Evolutionary conservation across 2,113 vertebrate species (phyloP).

Genomic region (Heptranchias perlo): DNA sequence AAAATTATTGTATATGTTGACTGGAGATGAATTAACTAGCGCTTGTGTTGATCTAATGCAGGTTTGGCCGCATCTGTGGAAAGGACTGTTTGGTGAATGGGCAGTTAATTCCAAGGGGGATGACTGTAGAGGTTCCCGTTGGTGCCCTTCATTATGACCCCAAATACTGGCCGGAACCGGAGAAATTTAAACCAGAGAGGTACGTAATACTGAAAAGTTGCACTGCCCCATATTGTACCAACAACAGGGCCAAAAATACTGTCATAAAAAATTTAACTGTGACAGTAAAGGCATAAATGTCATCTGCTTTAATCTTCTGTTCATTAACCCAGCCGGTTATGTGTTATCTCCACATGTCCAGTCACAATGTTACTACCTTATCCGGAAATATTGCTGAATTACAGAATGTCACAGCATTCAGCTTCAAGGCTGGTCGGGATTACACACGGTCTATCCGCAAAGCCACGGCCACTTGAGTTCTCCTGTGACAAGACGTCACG

Average conservation of each 20-base stretch:
- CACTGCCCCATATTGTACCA: background rate
- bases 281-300: background rate
- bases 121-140: slow-evolving; percentile 69
- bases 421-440: background rate
- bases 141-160: slow-evolving; percentile 79
- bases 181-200: slow-evolving; percentile 86
- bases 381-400: background rate
- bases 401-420: background rate
- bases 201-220: slow-evolving; percentile 43
- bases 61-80: slow-evolving; percentile 71
- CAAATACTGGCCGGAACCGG: slow-evolving; percentile 73
- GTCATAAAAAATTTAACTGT: background rate
- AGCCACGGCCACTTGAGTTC: background rate
- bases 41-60: slow-evolving; percentile 44
- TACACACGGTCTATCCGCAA: background rate
- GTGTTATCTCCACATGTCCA: background rate
- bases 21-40: background rate
- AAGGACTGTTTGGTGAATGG: slow-evolving; percentile 71
- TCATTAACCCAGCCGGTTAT: background rate
- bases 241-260: too few species aligned
- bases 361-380: background rate
- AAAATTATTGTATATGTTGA: background rate
- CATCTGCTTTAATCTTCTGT: background rate
- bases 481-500: too few species aligned
- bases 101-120: slow-evolving; percentile 69